Conservation (phyloP, 2,888 invertebrate genomes). For the Cynaeus angustus region DNA sequence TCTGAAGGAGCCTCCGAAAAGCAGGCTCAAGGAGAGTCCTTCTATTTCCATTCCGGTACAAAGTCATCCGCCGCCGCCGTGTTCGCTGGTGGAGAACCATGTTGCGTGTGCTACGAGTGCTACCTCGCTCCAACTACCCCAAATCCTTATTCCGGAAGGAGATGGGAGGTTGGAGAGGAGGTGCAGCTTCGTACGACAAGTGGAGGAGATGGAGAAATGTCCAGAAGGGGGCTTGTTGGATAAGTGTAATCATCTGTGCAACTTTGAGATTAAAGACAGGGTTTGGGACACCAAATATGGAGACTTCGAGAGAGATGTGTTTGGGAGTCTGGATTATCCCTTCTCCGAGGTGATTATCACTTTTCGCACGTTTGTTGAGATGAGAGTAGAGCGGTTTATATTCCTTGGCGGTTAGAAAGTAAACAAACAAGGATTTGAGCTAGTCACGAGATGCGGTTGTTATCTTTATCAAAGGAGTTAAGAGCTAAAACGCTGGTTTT, state of each 20-base stretch:
- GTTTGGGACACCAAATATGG: slow-evolving; percentile 61
- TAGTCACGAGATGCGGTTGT: no score
- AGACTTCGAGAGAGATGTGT: slow-evolving; percentile 64
- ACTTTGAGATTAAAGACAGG: slow-evolving; percentile 70
- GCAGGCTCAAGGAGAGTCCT: slow-evolving; percentile 68
- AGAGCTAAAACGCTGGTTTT: background rate
- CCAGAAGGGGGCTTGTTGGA: slow-evolving; percentile 68
- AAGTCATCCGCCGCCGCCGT: slow-evolving; percentile 47
- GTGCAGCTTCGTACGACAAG: slow-evolving; percentile 73
- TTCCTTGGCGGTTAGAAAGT: no score
- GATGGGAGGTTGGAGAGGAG: slow-evolving; percentile 68
- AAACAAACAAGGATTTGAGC: background rate
- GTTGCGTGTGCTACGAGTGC: slow-evolving; percentile 67
- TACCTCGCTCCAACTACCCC: slow-evolving; percentile 70
- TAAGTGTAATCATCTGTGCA: slow-evolving; percentile 70
- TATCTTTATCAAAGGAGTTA: no score
- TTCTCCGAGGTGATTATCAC: slow-evolving; percentile 69
- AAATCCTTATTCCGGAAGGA: slow-evolving; percentile 73
- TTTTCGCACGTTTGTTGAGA: background rate
- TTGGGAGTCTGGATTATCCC: slow-evolving; percentile 71
- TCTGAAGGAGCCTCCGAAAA: slow-evolving; percentile 62
- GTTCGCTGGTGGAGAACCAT: slow-evolving; percentile 70
- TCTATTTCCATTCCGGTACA: slow-evolving; percentile 73
- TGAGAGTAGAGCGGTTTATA: no score
- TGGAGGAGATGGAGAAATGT: slow-evolving; percentile 70